Conservation (phyloP, 2,797 vertebrate genomes). For the Coregonus sp. region DNA sequence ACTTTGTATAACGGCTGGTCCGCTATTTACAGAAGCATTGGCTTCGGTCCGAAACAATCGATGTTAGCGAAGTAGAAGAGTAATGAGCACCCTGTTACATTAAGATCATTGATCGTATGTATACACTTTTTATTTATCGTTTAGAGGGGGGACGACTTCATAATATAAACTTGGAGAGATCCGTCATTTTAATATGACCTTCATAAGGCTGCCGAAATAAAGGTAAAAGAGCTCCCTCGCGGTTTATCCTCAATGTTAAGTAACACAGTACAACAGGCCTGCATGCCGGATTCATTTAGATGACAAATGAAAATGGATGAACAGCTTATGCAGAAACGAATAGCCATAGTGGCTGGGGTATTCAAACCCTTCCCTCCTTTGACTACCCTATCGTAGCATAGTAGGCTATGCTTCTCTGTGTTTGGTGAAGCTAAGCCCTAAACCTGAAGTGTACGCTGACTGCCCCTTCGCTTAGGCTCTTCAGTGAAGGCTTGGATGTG, state of each 20-base stretch:
- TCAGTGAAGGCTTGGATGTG: no score
- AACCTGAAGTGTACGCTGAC: no score
- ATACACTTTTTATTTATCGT: slow-evolving; percentile 38
- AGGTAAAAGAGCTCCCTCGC: neutral
- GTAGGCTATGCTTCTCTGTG: no score
- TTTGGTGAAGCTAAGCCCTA: no score
- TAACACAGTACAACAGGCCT: neutral
- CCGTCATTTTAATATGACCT: slow-evolving; percentile 25
- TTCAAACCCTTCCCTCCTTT: neutral
- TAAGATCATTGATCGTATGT: slow-evolving; percentile 34
- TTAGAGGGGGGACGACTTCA: slow-evolving; percentile 20
- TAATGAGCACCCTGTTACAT: slow-evolving; percentile 35
- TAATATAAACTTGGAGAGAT: slow-evolving; percentile 28
- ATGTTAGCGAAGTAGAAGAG: slow-evolving; percentile 27
- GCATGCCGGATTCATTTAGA: neutral
- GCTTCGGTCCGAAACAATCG: slow-evolving; percentile 26
- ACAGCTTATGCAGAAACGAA: neutral
- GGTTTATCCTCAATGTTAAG: slow-evolving; percentile 8
- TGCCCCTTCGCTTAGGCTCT: no score
- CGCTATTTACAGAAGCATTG: slow-evolving; percentile 25
- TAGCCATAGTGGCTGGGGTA: neutral
- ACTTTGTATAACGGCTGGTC: slow-evolving; percentile 19
- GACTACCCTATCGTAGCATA: no score
- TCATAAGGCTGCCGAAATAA: slow-evolving; percentile 12
- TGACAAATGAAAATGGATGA: slow-evolving; percentile 7